Evolutionary conservation across 2,797 vertebrate genomes (phyloP).

Genomic region (Protonibea diacanthus): DNA sequence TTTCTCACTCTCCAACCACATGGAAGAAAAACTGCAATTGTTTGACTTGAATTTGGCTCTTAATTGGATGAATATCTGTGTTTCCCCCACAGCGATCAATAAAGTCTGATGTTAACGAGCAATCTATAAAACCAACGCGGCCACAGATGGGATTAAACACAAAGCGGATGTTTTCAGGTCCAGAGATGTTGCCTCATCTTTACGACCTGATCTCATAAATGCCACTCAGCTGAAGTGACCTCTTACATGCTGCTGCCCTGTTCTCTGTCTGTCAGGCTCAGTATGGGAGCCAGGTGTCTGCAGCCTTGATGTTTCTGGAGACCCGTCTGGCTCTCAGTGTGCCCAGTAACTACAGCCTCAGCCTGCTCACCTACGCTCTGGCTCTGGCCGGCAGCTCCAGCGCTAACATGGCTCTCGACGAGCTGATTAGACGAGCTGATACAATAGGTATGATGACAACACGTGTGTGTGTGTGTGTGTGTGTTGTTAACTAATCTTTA

Average conservation of each 20-base stretch:
- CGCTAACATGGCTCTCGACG: constrained; percentile 79
- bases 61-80: background rate
- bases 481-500: background rate
- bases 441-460: constrained; percentile 78
- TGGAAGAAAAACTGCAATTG: background rate
- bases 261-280: constrained; percentile 58
- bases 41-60: constrained; percentile 4
- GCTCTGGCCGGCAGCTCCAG: constrained; percentile 82
- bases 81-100: constrained; percentile 21
- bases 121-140: constrained; percentile 5
- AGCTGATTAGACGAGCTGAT: constrained; percentile 84
- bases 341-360: constrained; percentile 90
- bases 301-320: constrained; percentile 86
- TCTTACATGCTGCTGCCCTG: background rate
- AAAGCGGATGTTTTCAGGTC: background rate
- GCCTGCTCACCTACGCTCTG: constrained; percentile 88
- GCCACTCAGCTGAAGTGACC: background rate
- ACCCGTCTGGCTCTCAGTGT: constrained; percentile 83
- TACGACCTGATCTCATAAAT: constrained; percentile 18
- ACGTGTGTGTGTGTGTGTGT: background rate
- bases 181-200: constrained; percentile 15
- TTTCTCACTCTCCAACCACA: background rate
- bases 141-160: constrained; percentile 8
- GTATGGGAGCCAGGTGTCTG: constrained; percentile 55
- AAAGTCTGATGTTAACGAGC: constrained; percentile 12